Evolutionary conservation across 2,888 invertebrate species (phyloP).

Genomic region (Neocrepidodera transversa): DNA sequence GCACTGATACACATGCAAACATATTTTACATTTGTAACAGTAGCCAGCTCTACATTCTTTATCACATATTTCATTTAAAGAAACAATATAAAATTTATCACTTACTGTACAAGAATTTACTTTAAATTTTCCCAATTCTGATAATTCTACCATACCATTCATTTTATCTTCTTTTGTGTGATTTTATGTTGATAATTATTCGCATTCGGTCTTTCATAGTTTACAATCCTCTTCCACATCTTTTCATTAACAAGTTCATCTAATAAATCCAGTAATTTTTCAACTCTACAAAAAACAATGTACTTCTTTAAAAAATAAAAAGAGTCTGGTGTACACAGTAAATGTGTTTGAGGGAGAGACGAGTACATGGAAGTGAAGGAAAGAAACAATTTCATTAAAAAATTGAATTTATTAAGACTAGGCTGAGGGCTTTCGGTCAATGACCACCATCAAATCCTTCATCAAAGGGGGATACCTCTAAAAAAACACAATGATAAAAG

Average conservation of each 20-base stretch:
- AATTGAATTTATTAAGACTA: too few relatives aligned
- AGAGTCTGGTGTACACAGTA: slow-evolving; percentile 10
- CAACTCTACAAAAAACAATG: too few relatives aligned
- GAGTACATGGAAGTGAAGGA: too few relatives aligned
- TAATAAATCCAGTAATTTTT: slow-evolving; percentile 28
- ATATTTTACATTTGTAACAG: not conserved
- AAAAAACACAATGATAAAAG: too few relatives aligned
- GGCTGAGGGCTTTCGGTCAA: too few relatives aligned
- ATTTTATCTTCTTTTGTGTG: slow-evolving; percentile 34
- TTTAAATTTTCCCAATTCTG: not conserved
- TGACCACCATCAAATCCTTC: too few relatives aligned
- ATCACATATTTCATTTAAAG: slow-evolving; percentile 27
- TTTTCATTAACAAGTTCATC: slow-evolving; percentile 35
- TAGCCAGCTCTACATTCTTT: slow-evolving; percentile 20
- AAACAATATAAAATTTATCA: slow-evolving; percentile 26
- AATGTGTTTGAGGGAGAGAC: slow-evolving; percentile 32
- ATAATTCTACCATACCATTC: slow-evolving; percentile 17
- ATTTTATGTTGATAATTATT: slow-evolving; percentile 36
- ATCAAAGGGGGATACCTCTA: too few relatives aligned
- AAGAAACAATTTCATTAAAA: too few relatives aligned
- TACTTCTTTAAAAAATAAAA: too few relatives aligned
- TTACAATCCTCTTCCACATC: slow-evolving; percentile 38
- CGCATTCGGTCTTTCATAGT: slow-evolving; percentile 34
- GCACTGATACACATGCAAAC: not conserved
- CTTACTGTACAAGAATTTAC: not conserved